Evolutionary conservation across 2,113 vertebrate genomes (phyloP).

Genomic region (Aphelocoma coerulescens): DNA sequence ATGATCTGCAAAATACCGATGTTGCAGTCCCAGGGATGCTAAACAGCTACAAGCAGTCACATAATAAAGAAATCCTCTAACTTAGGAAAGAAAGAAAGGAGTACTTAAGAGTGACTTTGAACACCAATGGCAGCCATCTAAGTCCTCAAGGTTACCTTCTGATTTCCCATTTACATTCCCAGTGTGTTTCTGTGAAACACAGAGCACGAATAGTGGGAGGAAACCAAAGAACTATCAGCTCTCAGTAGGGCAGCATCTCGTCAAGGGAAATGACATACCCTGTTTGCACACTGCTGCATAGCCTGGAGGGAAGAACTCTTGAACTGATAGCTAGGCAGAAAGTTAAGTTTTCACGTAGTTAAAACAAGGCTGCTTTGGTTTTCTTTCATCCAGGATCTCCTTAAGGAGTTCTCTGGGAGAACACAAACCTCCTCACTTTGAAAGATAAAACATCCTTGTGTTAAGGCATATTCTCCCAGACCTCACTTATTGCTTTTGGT

Average conservation of each 20-base stretch:
- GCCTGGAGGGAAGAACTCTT: slow-evolving; percentile 27
- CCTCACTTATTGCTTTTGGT: neutral
- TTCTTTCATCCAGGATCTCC: slow-evolving; percentile 18
- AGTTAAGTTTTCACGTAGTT: neutral
- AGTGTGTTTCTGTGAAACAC: neutral
- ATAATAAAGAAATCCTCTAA: neutral
- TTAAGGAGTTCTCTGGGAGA: neutral
- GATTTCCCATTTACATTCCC: slow-evolving; percentile 21
- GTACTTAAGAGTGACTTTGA: slow-evolving; percentile 11
- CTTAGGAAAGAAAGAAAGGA: neutral
- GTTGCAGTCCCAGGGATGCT: neutral
- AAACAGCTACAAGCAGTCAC: neutral
- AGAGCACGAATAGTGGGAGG: neutral
- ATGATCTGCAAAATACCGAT: neutral
- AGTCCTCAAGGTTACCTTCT: slow-evolving; percentile 36
- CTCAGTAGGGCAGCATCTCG: neutral
- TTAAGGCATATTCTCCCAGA: neutral
- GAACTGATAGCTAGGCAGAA: neutral
- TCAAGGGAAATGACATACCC: neutral
- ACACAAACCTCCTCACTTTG: neutral
- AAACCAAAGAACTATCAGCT: slow-evolving; percentile 8
- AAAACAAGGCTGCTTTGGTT: slow-evolving; percentile 27
- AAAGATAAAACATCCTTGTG: neutral
- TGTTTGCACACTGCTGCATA: neutral
- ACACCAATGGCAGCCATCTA: neutral